Conservation (phyloP, 2,113 vertebrate genomes). For the Alouatta palliata region DNA sequence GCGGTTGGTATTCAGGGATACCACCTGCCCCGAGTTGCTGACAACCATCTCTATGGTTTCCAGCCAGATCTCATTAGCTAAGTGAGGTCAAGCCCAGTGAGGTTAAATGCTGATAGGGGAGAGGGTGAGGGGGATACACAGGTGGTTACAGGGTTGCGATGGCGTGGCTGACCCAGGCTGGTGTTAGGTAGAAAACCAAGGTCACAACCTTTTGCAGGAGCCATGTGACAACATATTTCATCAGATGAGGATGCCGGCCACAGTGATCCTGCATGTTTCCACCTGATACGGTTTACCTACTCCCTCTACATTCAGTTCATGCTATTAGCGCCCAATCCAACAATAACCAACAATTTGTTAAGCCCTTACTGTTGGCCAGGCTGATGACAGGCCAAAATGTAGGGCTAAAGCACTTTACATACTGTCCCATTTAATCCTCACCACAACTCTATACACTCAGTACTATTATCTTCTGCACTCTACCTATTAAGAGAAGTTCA, state of each 20-base stretch:
- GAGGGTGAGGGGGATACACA: not conserved
- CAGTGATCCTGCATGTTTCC: not conserved
- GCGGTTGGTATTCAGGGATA: not conserved
- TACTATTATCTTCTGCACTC: not conserved
- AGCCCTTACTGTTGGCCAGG: not conserved
- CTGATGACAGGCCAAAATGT: not conserved
- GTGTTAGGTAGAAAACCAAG: conserved; percentile 16
- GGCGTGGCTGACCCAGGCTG: not conserved
- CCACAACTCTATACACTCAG: not conserved
- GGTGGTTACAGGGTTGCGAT: not conserved
- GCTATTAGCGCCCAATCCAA: not conserved
- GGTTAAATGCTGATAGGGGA: conserved; percentile 24
- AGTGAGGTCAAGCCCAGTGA: conserved; percentile 47
- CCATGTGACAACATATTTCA: not conserved
- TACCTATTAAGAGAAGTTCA: not conserved
- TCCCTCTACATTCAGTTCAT: not conserved
- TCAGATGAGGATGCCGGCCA: not conserved
- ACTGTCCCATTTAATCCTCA: not conserved
- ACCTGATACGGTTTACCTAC: not conserved
- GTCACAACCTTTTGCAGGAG: not conserved
- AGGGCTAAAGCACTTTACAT: not conserved
- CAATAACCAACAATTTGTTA: not conserved
- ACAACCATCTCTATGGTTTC: conserved; percentile 29
- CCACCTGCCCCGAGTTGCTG: not conserved
- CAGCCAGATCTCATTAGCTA: conserved; percentile 65